phyloP scores from a whole-genome alignment of 2,888 invertebrate genomes.

The Melanotus villosus region DNA sequence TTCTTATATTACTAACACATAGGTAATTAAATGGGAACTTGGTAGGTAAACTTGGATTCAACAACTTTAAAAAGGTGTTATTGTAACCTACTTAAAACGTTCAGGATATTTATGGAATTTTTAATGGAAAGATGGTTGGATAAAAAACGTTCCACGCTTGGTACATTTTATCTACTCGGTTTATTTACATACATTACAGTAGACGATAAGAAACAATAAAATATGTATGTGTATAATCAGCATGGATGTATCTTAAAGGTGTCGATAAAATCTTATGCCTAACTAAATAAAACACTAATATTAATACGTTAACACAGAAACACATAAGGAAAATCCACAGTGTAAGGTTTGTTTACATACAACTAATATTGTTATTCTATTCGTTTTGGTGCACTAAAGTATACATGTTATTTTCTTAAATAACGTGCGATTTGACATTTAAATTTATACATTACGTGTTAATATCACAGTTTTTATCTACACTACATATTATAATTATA shows the following conservation, averaged over 20 bases:
- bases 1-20: too few relatives aligned
- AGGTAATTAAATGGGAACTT: too few relatives aligned
- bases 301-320: constrained; percentile 9
- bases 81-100: too few relatives aligned
- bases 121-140: neutral
- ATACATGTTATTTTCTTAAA: constrained; percentile 28
- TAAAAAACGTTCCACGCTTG: too few relatives aligned
- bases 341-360: constrained; percentile 2
- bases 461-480: constrained; percentile 56
- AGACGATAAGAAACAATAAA: constrained; percentile 23
- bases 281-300: constrained; percentile 2
- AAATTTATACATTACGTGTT: constrained; percentile 44
- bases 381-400: constrained; percentile 29
- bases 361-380: neutral
- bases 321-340: constrained; percentile 13
- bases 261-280: neutral
- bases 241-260: constrained; percentile 8
- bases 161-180: too few relatives aligned
- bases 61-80: too few relatives aligned
- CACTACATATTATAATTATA: constrained; percentile 38
- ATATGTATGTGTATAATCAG: constrained; percentile 13
- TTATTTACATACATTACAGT: constrained; percentile 28
- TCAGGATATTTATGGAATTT: too few relatives aligned
- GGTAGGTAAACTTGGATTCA: too few relatives aligned
- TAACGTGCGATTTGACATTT: constrained; percentile 33